These are phyloP conservation scores for Eupelmus urozonus DNA, from an alignment of 2,888 invertebrate species.

Conservation along the genomic window DNA sequence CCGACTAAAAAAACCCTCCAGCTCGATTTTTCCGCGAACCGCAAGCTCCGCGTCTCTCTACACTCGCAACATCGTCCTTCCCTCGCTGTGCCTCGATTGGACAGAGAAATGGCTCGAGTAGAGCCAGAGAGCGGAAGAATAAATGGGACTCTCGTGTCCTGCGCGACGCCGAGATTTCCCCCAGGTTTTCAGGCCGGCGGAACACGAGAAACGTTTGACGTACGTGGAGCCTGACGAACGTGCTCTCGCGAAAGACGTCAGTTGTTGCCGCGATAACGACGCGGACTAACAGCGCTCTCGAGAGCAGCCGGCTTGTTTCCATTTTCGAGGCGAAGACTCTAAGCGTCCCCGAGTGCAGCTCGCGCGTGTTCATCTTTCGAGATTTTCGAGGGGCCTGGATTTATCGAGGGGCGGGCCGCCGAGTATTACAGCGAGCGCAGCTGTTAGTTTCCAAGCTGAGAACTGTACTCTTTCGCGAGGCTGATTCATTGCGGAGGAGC, in stretches of 20 bases:
- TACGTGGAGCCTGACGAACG: conserved; percentile 59
- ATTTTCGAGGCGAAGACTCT: no score
- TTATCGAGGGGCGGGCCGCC: no score
- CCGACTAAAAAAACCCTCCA: no score
- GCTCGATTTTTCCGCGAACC: no score
- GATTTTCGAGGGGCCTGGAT: no score
- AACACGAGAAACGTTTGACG: conserved; percentile 69
- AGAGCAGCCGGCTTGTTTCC: conserved; percentile 45
- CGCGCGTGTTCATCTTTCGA: no score
- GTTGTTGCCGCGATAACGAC: conserved; percentile 41
- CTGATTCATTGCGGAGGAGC: no score
- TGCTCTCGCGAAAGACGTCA: neutral
- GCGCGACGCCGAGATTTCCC: conserved; percentile 73
- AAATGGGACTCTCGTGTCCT: conserved; percentile 72
- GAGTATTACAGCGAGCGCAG: no score
- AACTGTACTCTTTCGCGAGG: no score
- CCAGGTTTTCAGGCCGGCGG: conserved; percentile 75
- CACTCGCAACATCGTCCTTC: conserved; percentile 7
- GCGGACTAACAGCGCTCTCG: conserved; percentile 56
- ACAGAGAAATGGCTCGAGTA: conserved; percentile 65
- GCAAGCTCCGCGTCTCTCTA: no score
- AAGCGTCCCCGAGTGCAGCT: no score
- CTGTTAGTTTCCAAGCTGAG: no score
- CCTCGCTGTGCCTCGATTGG: neutral
- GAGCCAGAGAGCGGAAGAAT: conserved; percentile 66